phyloP scores from a whole-genome alignment of 2,797 vertebrate genomes.

The Rhinophrynus dorsalis region DNA sequence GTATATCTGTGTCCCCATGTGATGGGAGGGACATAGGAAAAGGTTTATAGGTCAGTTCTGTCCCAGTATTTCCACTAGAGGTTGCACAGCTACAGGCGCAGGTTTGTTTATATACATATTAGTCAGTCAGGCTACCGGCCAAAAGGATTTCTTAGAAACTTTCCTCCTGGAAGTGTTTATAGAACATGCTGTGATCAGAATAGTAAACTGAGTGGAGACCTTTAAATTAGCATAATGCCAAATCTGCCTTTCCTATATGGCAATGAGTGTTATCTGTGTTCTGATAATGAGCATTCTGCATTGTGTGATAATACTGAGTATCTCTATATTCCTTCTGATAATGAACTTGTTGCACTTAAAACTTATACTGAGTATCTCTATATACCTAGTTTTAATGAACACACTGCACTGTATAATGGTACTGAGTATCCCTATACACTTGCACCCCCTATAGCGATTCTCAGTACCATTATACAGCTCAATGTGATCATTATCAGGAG shows the following conservation, averaged over 20 bases:
- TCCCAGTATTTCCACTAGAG: neutral
- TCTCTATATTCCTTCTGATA: neutral
- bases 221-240: neutral
- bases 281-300: no score
- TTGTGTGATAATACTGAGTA: no score
- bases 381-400: no score
- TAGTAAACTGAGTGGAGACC: neutral
- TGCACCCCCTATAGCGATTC: no score
- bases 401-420: no score
- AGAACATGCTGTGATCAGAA: neutral
- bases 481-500: no score
- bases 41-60: neutral
- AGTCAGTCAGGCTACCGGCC: neutral
- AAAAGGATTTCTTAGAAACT: constrained; percentile 34
- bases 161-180: constrained; percentile 37
- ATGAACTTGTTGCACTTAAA: no score
- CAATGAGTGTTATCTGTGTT: neutral
- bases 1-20: no score
- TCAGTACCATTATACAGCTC: no score
- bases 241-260: neutral
- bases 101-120: neutral
- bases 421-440: no score
- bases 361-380: no score
- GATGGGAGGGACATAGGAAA: no score
- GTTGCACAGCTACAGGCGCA: neutral